Evolutionary conservation across 2,888 invertebrate genomes (phyloP), one percentile per base, ranked within the genome.

Genomic region (Drosophila kanekoi): DNA sequence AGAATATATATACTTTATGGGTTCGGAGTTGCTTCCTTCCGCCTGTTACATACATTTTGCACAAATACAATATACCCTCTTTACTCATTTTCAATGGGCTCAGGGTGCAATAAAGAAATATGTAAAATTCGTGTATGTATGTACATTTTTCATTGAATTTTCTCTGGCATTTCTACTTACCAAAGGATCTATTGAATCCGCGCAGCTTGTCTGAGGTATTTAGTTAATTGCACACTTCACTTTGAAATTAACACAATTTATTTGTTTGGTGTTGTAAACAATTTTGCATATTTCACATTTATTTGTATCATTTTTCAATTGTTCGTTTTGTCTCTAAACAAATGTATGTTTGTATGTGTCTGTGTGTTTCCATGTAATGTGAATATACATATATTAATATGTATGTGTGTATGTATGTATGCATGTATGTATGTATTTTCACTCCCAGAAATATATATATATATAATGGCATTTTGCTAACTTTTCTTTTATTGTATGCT

Each of bases 251-350:
- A 37, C 8, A 41, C 10, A 67, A 52, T 43, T 23, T 49, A 23
- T 35, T 44, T 47, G 38, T 49, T 44, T 59, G 53, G 69, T 67
- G 75, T 71, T 87, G 82, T 87, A 81, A 81, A 87, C 87, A 71
- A 67, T 85, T 87, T 79, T 66, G 82, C 88, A 81, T 85, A 79
- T 68, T 87, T 79, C 75, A 66, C 78, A 77, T 60, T 68, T 87
- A 85, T 81, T 84, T 62, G 43, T 48, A 60, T 76, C 13, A 20
- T 63, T 74, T 56, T 49, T 37, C 58, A n/a, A 18, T 56, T 48
- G 33, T 48, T 38, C 47, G 35, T 41, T 38, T 64, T 49, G 3
- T 10, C 45, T 59, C 45, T 33, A 57, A 56, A 62, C 63, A 73
- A 66, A 37, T 60, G 48, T 74, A 41, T 65, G 54, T 66, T 35